phyloP scores from a whole-genome alignment of 1,140 invertebrate genomes.

The Antheraea mylitta region DNA sequence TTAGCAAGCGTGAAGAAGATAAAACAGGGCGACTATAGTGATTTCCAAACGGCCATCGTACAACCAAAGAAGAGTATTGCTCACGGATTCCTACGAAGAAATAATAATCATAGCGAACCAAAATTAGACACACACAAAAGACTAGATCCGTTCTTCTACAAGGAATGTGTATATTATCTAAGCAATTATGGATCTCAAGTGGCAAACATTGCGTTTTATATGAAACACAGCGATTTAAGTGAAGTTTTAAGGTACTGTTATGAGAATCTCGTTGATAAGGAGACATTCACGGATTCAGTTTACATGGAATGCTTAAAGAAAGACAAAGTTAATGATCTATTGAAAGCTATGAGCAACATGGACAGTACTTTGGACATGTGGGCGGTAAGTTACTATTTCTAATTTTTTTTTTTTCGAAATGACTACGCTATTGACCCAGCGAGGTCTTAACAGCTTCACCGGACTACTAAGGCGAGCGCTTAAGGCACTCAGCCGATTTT shows the following conservation, averaged over 20 bases:
- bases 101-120: conserved; percentile 47
- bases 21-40: conserved; percentile 77
- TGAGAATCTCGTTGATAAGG: conserved; percentile 82
- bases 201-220: conserved; percentile 85
- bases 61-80: conserved; percentile 50
- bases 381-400: conserved; percentile 77
- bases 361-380: conserved; percentile 82
- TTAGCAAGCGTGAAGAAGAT: conserved; percentile 79
- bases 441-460: too few species aligned
- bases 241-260: conserved; percentile 82
- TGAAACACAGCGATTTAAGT: conserved; percentile 81
- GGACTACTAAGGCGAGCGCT: too few species aligned
- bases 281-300: conserved; percentile 85
- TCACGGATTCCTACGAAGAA: conserved; percentile 53
- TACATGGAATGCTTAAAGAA: conserved; percentile 83
- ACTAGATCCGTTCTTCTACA: conserved; percentile 81
- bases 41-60: conserved; percentile 60
- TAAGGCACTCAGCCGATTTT: too few species aligned
- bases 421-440: too few species aligned
- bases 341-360: conserved; percentile 80
- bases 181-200: conserved; percentile 84
- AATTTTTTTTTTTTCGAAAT: too few species aligned
- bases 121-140: conserved; percentile 58
- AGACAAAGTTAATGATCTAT: conserved; percentile 80
- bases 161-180: conserved; percentile 87